Percentiles rank a stretch among this genome's conserved stretches.
These are phyloP conservation scores for Hypercompe scribonia DNA, from an alignment of 2,888 invertebrate genomes.

Conservation along the genomic window DNA sequence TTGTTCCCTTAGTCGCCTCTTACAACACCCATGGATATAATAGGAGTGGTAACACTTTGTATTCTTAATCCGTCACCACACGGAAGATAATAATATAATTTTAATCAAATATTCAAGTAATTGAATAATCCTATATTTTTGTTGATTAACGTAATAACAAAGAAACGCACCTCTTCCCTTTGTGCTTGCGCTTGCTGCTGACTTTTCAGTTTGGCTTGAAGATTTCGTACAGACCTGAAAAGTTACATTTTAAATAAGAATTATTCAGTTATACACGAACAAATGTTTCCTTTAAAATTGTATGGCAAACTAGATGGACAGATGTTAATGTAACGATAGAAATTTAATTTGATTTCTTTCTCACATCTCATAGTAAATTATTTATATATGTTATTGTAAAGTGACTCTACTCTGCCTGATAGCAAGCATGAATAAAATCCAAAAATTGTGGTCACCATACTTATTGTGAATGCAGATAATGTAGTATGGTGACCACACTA, in stretches of 20 bases:
- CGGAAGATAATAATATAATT: too few species aligned
- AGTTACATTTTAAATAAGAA: neutral
- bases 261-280: neutral
- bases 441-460: too few species aligned
- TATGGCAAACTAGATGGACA: neutral
- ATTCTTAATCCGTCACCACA: too few species aligned
- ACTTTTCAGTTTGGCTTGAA: slow-evolving; percentile 95
- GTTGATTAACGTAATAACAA: slow-evolving; percentile 21
- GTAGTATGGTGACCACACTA: too few species aligned
- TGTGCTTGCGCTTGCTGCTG: slow-evolving; percentile 93
- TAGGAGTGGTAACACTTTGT: too few species aligned
- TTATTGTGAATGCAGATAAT: too few species aligned
- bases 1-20: too few species aligned
- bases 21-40: too few species aligned
- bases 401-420: too few species aligned
- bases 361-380: too few species aligned
- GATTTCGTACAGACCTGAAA: slow-evolving; percentile 94
- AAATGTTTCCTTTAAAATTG: neutral
- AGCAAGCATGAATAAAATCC: too few species aligned
- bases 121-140: neutral
- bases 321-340: neutral
- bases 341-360: neutral
- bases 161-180: slow-evolving; percentile 88
- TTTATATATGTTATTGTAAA: too few species aligned
- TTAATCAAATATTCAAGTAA: neutral